Evolutionary conservation across 2,797 vertebrate species (phyloP).

Genomic region (Glossophaga mutica): DNA sequence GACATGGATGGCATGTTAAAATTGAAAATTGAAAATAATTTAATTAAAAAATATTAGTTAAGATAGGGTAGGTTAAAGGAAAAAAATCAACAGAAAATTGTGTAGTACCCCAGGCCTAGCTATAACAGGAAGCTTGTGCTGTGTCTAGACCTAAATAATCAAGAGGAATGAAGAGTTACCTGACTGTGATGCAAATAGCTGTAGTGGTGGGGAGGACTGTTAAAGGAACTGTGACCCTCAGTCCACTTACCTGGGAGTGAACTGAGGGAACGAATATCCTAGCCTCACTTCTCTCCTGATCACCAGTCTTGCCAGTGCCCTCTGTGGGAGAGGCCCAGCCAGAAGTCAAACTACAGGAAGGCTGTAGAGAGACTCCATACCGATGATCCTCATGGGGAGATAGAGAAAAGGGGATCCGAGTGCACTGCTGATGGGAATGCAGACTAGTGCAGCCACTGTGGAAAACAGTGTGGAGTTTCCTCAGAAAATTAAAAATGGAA

Average conservation of each 20-base stretch:
- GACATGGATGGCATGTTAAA: background rate
- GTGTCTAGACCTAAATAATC: background rate
- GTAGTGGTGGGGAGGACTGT: background rate
- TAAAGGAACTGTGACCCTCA: background rate
- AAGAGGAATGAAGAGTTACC: background rate
- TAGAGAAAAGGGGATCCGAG: too few species aligned
- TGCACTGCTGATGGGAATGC: too few species aligned
- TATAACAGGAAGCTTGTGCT: background rate
- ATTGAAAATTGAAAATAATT: background rate
- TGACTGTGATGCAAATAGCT: background rate
- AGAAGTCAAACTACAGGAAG: background rate
- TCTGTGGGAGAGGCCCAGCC: background rate
- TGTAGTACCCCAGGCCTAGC: background rate
- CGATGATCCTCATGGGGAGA: too few species aligned
- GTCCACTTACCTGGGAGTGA: background rate
- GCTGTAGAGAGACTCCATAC: fast-evolving
- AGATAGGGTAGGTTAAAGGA: background rate
- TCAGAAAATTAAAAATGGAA: too few species aligned
- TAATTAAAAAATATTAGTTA: background rate
- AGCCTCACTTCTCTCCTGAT: background rate
- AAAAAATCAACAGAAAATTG: background rate
- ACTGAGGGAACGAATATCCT: background rate
- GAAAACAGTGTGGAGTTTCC: too few species aligned
- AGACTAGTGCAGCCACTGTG: too few species aligned
- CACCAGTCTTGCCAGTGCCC: background rate